phyloP scores from a whole-genome alignment of 2,113 vertebrate genomes.

The Zosterops japonicus region DNA sequence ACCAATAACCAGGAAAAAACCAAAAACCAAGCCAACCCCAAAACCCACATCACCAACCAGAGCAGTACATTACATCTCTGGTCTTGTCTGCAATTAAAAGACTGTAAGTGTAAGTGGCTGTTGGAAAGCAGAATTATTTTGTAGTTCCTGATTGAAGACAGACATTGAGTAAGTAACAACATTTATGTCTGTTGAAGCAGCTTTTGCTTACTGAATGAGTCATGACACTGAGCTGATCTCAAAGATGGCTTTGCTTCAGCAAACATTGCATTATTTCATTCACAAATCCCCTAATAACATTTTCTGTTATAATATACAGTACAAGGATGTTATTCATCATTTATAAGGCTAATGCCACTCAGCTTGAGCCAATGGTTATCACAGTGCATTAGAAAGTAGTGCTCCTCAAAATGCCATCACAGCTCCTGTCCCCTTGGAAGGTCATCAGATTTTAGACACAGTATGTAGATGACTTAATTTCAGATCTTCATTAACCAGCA shows the following conservation, averaged over 20 bases:
- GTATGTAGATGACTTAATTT: not conserved
- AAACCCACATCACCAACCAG: not conserved
- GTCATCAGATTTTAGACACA: not conserved
- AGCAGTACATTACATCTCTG: not conserved
- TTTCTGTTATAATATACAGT: not conserved
- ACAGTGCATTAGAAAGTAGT: not conserved
- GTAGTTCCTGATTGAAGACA: not conserved
- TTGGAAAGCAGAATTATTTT: not conserved
- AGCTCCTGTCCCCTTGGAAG: not conserved
- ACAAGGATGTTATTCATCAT: not conserved
- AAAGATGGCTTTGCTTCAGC: constrained; percentile 3
- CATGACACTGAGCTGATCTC: not conserved
- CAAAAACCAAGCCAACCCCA: not conserved
- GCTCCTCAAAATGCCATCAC: not conserved
- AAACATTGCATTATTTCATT: not conserved
- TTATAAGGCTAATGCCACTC: not conserved
- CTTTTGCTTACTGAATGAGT: constrained; percentile 7
- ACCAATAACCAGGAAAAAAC: not conserved
- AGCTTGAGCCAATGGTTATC: not conserved
- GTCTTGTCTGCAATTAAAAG: not conserved
- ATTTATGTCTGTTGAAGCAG: not conserved
- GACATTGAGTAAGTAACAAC: not conserved
- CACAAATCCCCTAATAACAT: not conserved
- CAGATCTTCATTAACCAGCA: not conserved
- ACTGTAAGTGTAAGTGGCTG: not conserved